Percentiles rank a stretch among this genome's conserved stretches.
Evolutionary conservation across 2,113 vertebrate genomes (phyloP).

Genomic region (Syrmaticus mikado): DNA sequence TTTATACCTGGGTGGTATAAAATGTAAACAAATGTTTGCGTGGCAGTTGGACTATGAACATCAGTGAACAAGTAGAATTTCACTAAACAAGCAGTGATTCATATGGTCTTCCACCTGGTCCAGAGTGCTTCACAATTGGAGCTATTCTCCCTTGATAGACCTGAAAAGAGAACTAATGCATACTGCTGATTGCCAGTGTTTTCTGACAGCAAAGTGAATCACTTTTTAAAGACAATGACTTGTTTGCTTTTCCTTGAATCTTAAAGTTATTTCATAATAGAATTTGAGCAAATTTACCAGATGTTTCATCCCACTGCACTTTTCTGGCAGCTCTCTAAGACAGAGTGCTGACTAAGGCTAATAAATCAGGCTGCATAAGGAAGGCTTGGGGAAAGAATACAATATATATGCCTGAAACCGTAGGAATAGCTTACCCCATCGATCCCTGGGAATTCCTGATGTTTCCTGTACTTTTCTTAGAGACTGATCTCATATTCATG

Average conservation of each 20-base stretch:
- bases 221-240: slow-evolving; percentile 69
- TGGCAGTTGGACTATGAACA: background rate
- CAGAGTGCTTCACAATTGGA: background rate
- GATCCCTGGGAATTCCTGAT: slow-evolving; percentile 47
- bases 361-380: slow-evolving; percentile 70
- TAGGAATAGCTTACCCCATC: slow-evolving; percentile 51
- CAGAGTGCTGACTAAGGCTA: slow-evolving; percentile 67
- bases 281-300: slow-evolving; percentile 74
- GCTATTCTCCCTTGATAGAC: background rate
- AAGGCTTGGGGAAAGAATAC: slow-evolving; percentile 58
- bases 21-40: background rate
- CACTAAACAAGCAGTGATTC: background rate
- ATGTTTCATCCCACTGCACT: slow-evolving; percentile 74
- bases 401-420: slow-evolving; percentile 31
- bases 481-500: slow-evolving; percentile 33
- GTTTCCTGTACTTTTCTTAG: slow-evolving; percentile 46
- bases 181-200: background rate
- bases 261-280: slow-evolving; percentile 77
- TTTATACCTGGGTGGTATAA: background rate
- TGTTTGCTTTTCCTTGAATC: slow-evolving; percentile 76
- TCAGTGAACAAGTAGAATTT: slow-evolving; percentile 1
- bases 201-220: slow-evolving; percentile 55
- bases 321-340: slow-evolving; percentile 70
- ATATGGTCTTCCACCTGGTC: background rate
- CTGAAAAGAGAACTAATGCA: background rate